Percentiles rank a stretch among this genome's conserved stretches.
Conservation (phyloP, 2,888 invertebrate species). For the Plagodis pulveraria region DNA sequence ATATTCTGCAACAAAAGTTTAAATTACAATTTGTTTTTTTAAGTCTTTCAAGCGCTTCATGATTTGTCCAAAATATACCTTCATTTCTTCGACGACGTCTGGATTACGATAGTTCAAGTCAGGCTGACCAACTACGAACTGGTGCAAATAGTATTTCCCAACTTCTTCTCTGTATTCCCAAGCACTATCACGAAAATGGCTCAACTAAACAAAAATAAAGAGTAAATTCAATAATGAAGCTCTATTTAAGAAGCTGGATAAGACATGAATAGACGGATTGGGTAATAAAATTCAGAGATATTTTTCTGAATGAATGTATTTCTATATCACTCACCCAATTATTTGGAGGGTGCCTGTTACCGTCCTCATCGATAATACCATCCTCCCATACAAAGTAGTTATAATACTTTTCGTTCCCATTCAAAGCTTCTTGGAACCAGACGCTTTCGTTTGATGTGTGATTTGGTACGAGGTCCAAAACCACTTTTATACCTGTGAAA, state of each 20-base stretch:
- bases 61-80: conserved; percentile 48
- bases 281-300: not conserved
- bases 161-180: conserved; percentile 89
- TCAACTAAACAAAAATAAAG: conserved; percentile 53
- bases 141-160: conserved; percentile 89
- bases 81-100: conserved; percentile 86
- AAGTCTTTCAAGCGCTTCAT: not conserved
- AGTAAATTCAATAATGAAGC: not conserved
- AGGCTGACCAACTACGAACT: conserved; percentile 88
- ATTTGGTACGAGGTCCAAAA: conserved; percentile 89
- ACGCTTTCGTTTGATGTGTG: conserved; percentile 91
- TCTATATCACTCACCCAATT: conserved; percentile 86
- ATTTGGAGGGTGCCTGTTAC: conserved; percentile 86
- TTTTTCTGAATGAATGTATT: not conserved
- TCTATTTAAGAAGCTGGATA: not conserved
- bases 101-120: conserved; percentile 90
- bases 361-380: conserved; percentile 73
- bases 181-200: conserved; percentile 88
- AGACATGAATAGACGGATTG: not conserved
- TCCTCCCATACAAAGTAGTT: conserved; percentile 91
- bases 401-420: conserved; percentile 85
- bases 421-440: conserved; percentile 92
- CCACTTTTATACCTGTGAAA: conserved; percentile 79
- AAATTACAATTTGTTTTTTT: not conserved
- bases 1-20: conserved; percentile 72